Evolutionary conservation across 2,797 vertebrate genomes (phyloP), one percentile per base, ranked within the genome.

Genomic region (Fistularia commersonii): DNA sequence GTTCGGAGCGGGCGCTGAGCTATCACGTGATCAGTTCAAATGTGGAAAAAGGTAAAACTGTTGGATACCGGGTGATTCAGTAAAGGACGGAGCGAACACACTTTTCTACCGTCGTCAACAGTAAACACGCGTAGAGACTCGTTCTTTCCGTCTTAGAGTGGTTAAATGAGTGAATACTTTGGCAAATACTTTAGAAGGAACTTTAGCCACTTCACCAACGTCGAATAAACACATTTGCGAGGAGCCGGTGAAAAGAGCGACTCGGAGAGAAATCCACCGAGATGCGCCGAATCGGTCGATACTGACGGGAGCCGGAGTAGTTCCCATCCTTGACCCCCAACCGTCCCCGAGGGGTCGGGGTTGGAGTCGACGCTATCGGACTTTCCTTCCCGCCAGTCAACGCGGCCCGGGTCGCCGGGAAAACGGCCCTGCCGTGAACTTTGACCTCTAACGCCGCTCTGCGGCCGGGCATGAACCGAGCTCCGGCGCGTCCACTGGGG

Each of bases 271-370:
- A 23, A 23, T 23, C 23, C 23, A 4, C 23, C 4, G 15, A 12
- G 32, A 8, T 13, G 14, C 34, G 23, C 31, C 11, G 37, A 32
- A 34, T 61, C 51, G 65, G 77, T 73, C 38, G 76, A 86, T 69
- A 72, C 79, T 49, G 66, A 15, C 38, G 76, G 85, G 83, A 84
- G 79, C 77, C 81, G 57, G 80, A 60, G 66, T 61, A 23, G 64
- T 76, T 74, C 61, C 61, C 52, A 64, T 73, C 59, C 61, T 70
- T 80, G 79, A 85, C 77, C 80, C 80, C 57, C 37, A 10, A 39
- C 59, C 47, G 11, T 76, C 72, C 58, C 80, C 42, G 12, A 55
- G 72, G 73, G 62, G 15, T 40, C 12, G 46, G 38, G 40, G 54
- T 11, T 62, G 70, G 56, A 80, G 62, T 32, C 69, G 14, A 58